phyloP scores from a whole-genome alignment of 2,113 vertebrate species.

The western clawed frog (Xenopus tropicalis) region UCB_Xtro_10.0 CM004445.2:103479501-103480000 shows the following conservation, averaged over 20 bases:
- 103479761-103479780: constrained; percentile 13
- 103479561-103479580: constrained; percentile 38
- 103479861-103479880: background rate
- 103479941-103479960: no score
- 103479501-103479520: constrained; percentile 28
- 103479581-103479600: constrained; percentile 31
- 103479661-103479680: constrained; percentile 13
- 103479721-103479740: constrained; percentile 10
- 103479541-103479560: constrained; percentile 33
- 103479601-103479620: constrained; percentile 40
- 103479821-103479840: background rate
- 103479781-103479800: background rate
- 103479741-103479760: background rate
- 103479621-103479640: constrained; percentile 34
- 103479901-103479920: no score
- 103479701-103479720: constrained; percentile 29
- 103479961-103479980: no score
- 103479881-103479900: no score
- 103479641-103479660: constrained; percentile 8
- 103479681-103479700: background rate
- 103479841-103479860: background rate
- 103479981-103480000: no score
- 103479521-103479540: constrained; percentile 24
- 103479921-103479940: no score
- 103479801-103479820: background rate